Percentiles rank a stretch among this genome's conserved stretches.
Conservation (phyloP, 2,797 vertebrate genomes). For the Aplochiton taeniatus region DNA sequence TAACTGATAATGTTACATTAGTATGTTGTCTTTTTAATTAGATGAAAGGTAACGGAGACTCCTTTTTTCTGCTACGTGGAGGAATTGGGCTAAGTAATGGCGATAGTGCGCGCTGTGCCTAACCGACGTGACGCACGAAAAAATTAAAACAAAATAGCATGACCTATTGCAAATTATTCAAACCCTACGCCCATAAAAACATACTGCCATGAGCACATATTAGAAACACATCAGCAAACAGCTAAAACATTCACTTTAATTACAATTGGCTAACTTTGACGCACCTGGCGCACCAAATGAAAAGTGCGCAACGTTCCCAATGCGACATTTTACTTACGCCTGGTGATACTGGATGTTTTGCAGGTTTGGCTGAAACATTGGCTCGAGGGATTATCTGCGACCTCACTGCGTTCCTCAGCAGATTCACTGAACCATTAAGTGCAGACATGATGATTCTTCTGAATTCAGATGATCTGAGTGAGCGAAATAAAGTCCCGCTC, state of each 20-base stretch:
- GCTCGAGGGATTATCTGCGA: constrained; percentile 45
- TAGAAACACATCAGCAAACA: not conserved
- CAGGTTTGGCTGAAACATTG: constrained; percentile 54
- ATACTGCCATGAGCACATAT: not conserved
- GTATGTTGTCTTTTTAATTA: not conserved
- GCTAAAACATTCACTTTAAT: not conserved
- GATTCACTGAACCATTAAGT: constrained; percentile 44
- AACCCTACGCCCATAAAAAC: constrained; percentile 9
- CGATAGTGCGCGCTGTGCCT: constrained; percentile 22
- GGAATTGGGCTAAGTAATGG: constrained; percentile 49
- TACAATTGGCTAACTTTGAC: not conserved
- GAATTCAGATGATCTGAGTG: not conserved
- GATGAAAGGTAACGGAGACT: not conserved
- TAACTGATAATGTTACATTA: not conserved
- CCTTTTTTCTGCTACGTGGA: constrained; percentile 44
- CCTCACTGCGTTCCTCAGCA: constrained; percentile 56
- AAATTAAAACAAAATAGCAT: not conserved
- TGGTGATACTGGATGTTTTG: constrained; percentile 47
- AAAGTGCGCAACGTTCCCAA: constrained; percentile 15
- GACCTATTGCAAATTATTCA: not conserved
- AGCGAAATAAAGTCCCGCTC: not conserved
- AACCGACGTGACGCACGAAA: not conserved
- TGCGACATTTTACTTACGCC: constrained; percentile 61
- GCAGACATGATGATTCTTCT: constrained; percentile 53
- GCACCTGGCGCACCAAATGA: not conserved